Evolutionary conservation across 2,113 vertebrate genomes (phyloP).

Genomic region (Elanus axillaris): DNA sequence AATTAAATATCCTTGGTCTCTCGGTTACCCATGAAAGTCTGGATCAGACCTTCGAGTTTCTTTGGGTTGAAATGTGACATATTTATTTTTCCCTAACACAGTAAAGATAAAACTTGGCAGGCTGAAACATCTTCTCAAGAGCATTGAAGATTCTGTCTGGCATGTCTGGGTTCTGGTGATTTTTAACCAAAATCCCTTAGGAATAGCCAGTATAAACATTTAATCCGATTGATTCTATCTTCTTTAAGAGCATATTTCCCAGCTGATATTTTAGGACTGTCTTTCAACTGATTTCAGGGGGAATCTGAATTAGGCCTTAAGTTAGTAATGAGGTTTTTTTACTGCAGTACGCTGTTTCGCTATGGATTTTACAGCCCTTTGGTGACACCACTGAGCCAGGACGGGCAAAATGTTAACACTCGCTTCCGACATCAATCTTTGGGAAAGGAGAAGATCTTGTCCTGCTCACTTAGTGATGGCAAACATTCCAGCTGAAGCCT

Average conservation of each 20-base stretch:
- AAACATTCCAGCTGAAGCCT: accelerated
- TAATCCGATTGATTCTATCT: not conserved
- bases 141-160: not conserved
- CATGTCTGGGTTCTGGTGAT: not conserved
- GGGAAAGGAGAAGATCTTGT: not conserved
- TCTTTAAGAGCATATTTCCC: not conserved
- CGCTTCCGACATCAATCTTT: not conserved
- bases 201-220: not conserved
- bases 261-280: not conserved
- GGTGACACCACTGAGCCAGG: not conserved
- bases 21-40: not conserved
- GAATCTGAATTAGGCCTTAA: not conserved
- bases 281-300: not conserved
- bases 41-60: not conserved
- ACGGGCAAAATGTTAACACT: not conserved
- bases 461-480: not conserved
- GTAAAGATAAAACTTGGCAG: not conserved
- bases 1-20: not conserved
- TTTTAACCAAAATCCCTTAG: not conserved
- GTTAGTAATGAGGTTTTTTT: not conserved
- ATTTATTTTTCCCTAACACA: not conserved
- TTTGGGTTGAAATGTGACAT: not conserved
- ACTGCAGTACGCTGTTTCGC: not conserved
- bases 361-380: not conserved
- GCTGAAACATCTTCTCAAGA: not conserved